phyloP scores from a whole-genome alignment of 2,888 invertebrate genomes.

The Achlya flavicornis region DNA sequence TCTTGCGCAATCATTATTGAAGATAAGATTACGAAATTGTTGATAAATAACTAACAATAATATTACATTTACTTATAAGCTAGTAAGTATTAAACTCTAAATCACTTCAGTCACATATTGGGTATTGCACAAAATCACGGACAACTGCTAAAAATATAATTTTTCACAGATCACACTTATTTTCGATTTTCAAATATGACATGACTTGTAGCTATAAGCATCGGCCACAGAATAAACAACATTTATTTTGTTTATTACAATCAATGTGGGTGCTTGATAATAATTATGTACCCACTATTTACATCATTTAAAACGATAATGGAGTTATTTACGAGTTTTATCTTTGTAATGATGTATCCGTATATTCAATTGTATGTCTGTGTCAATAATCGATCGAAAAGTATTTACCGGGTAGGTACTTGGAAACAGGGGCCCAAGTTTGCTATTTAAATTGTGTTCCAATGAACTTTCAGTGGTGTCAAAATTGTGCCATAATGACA shows the following conservation, averaged over 20 bases:
- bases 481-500: too few relatives aligned
- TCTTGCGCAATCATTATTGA: neutral
- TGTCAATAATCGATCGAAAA: neutral
- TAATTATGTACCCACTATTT: conserved; percentile 1
- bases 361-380: neutral
- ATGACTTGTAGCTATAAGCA: neutral
- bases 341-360: neutral
- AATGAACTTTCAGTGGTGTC: too few relatives aligned
- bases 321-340: neutral
- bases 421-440: too few relatives aligned
- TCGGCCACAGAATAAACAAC: neutral
- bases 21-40: conserved; percentile 1
- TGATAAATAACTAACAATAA: neutral
- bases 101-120: too few relatives aligned
- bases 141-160: too few relatives aligned
- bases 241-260: conserved; percentile 1
- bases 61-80: neutral
- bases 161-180: neutral
- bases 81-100: neutral
- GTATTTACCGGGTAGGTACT: neutral
- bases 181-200: neutral
- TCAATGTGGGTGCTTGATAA: neutral
- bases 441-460: too few relatives aligned
- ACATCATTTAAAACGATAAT: neutral
- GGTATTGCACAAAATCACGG: too few relatives aligned